Percentiles rank a stretch among this genome's conserved stretches.
phyloP scores from a whole-genome alignment of 2,888 invertebrate genomes.

The Clistopyga incitator region DNA sequence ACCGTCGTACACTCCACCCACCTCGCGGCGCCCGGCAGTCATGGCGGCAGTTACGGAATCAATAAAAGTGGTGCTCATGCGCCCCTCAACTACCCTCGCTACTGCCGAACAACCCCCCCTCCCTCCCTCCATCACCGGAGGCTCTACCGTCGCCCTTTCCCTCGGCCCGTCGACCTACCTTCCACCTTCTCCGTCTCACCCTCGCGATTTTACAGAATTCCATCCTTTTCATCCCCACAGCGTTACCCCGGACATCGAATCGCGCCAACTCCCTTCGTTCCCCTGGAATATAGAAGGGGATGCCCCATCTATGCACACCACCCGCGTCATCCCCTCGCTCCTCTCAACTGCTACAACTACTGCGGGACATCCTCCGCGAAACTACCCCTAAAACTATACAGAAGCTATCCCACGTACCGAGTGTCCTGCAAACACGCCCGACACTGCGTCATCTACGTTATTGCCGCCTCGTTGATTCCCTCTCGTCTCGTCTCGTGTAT shows the following conservation, averaged over 20 bases:
- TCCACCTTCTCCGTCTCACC: slow-evolving; percentile 57
- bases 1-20: slow-evolving; percentile 72
- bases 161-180: slow-evolving; percentile 50
- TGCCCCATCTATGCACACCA: slow-evolving; percentile 71
- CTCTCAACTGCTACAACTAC: slow-evolving; percentile 37
- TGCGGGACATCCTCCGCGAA: slow-evolving; percentile 70
- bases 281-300: slow-evolving; percentile 48
- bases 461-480: slow-evolving; percentile 69
- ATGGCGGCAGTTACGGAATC: slow-evolving; percentile 85
- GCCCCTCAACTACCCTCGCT: slow-evolving; percentile 82
- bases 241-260: slow-evolving; percentile 77
- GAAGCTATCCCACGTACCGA: slow-evolving; percentile 77
- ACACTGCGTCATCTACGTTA: slow-evolving; percentile 69
- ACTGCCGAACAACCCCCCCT: slow-evolving; percentile 76
- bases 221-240: slow-evolving; percentile 62
- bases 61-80: slow-evolving; percentile 85
- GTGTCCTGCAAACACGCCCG: slow-evolving; percentile 75
- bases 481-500: slow-evolving; percentile 56
- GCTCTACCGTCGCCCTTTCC: slow-evolving; percentile 70
- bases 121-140: slow-evolving; percentile 69
- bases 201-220: slow-evolving; percentile 48
- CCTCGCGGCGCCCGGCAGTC: slow-evolving; percentile 77
- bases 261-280: slow-evolving; percentile 78
- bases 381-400: slow-evolving; percentile 82
- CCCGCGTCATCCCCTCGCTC: slow-evolving; percentile 41